Conservation (phyloP, 2,888 invertebrate genomes). For the Lamellibrachia columna region DNA sequence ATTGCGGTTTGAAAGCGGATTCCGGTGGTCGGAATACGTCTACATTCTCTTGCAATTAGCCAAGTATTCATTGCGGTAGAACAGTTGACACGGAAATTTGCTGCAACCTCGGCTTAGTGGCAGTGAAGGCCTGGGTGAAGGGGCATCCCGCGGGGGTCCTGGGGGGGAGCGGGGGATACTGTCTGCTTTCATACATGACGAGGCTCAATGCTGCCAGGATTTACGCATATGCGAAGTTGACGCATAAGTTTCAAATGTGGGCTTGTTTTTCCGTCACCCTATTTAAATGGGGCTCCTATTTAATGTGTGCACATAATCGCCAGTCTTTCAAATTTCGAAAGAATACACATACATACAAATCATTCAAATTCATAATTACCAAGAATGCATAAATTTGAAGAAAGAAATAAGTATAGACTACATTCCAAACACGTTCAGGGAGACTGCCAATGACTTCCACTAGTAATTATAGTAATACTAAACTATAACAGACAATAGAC, state of each 20-base stretch:
- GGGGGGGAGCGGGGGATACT: not conserved
- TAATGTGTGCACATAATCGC: too few relatives aligned
- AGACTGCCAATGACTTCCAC: too few relatives aligned
- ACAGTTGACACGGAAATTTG: not conserved
- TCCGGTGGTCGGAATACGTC: not conserved
- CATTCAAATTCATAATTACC: too few relatives aligned
- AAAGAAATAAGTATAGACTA: too few relatives aligned
- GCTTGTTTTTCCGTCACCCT: not conserved
- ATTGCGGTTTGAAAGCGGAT: conserved; percentile 9
- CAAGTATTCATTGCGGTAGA: not conserved
- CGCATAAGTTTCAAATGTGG: not conserved
- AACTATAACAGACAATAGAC: too few relatives aligned
- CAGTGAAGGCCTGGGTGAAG: not conserved
- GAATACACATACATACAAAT: too few relatives aligned
- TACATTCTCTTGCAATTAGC: conserved; percentile 10
- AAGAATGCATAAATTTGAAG: too few relatives aligned
- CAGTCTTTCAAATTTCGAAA: too few relatives aligned
- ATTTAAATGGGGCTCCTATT: not conserved
- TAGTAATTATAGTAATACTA: too few relatives aligned
- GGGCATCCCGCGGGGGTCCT: not conserved
- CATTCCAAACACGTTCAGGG: too few relatives aligned
- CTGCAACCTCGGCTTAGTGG: not conserved
- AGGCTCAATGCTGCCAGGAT: not conserved
- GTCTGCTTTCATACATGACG: not conserved
- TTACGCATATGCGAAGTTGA: not conserved